These are phyloP conservation scores for Choristoneura fumiferana DNA, from an alignment of 1,140 invertebrate genomes.

Conservation along the genomic window DNA sequence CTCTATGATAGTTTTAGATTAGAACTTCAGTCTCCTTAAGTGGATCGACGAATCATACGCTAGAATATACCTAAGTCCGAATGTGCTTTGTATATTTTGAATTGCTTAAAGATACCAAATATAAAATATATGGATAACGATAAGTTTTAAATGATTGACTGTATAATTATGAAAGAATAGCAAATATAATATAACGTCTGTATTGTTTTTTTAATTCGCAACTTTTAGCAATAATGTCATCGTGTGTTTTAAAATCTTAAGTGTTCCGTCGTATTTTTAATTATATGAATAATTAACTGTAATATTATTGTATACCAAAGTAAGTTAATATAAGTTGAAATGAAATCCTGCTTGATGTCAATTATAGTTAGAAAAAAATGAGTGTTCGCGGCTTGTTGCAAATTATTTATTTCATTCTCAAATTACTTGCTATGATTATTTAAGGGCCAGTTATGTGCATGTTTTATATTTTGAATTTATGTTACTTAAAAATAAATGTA, in stretches of 20 bases:
- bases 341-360: constrained; percentile 66
- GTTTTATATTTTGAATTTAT: constrained; percentile 22
- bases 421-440: constrained; percentile 40
- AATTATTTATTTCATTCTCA: constrained; percentile 46
- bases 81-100: constrained; percentile 67
- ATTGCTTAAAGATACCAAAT: constrained; percentile 66
- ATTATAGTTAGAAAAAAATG: constrained; percentile 64
- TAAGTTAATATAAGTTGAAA: constrained; percentile 30
- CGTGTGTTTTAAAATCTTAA: not conserved
- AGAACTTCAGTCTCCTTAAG: constrained; percentile 46
- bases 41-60: constrained; percentile 72
- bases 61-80: constrained; percentile 76
- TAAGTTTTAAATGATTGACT: not conserved
- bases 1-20: constrained; percentile 45
- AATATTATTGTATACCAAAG: constrained; percentile 38
- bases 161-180: constrained; percentile 15
- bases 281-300: constrained; percentile 25
- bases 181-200: not conserved
- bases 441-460: constrained; percentile 34
- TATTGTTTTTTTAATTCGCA: not conserved
- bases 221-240: constrained; percentile 12
- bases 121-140: constrained; percentile 29
- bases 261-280: constrained; percentile 23
- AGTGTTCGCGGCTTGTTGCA: constrained; percentile 48
- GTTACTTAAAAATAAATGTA: constrained; percentile 34